Base-by-base conservation (phyloP, 2,113 vertebrate genomes). In the Bungarus multicinctus region DNA sequence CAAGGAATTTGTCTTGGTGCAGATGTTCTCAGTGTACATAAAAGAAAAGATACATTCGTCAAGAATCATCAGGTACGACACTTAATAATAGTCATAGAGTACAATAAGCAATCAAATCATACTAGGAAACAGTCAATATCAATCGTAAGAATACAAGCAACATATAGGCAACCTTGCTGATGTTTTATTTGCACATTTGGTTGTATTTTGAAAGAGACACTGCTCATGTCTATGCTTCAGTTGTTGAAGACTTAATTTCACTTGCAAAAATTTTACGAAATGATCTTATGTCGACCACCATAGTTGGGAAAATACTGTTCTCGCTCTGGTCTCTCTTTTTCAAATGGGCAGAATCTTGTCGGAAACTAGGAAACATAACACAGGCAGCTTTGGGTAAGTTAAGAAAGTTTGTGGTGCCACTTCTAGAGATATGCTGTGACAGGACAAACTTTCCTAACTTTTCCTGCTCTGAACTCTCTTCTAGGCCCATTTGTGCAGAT, bases 401-500 rank as follows among this genome's bases (percentile, higher is more conserved):
- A 27, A 25, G 58, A 60, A 27, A 25, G 23, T 60, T 60, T 60
- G 64, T 69, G 47, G 52, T 52, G 22, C 18, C 30, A 60, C 57
- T 58, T 58, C 57, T 58, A 8, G 57, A 47, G 43, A 86, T 22
- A 34, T 7, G 22, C 12, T 25, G 30, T 25, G 10, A 27, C 8
- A 47, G 58, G 16, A 3, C 9, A 5, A 45, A 57, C 85, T 23
- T 0, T 91, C 55, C 23, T 39, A 1, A 5, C 85, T 1, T 10
- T 85, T 90, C 96, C 20, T 0, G 94, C 92, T 52, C 11, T 92
- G 5, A 5, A 25, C 89, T 87, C 14, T 91, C 50, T 95, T 92
- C 30, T 93, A 99, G 99, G 98, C 2, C 96, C 96, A 45, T 98
- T 96, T 1, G n/a, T 97, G 7, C 98, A 97, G 27, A 0, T 96